A percentile compares a stretch with the other conserved stretches of the same genome.
Conservation (phyloP, 2,113 vertebrate species). For the Pterophyllum scalare region DNA sequence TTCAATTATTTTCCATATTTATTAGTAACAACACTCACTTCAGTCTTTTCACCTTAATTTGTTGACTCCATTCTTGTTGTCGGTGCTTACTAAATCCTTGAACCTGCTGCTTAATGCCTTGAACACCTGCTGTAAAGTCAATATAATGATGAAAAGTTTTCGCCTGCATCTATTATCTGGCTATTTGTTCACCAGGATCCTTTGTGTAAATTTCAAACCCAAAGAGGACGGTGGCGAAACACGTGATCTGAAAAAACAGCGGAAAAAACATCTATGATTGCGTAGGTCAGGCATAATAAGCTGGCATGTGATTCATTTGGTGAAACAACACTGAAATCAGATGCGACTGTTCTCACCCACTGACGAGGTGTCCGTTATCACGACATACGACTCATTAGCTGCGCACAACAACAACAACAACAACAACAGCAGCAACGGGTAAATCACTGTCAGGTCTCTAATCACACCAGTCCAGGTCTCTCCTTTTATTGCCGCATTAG, state of each 20-base stretch:
- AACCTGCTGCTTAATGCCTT: not conserved
- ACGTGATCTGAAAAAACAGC: not conserved
- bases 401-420: not conserved
- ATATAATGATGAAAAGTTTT: not conserved
- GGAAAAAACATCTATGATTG: not conserved
- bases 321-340: constrained; percentile 10
- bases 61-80: not conserved
- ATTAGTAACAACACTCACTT: not conserved
- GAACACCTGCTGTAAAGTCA: not conserved
- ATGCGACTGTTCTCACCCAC: constrained; percentile 7
- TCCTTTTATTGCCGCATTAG: constrained; percentile 1
- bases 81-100: not conserved
- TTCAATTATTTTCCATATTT: not conserved
- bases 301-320: not conserved
- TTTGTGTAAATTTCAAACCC: not conserved
- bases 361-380: constrained; percentile 2
- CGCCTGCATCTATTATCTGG: not conserved
- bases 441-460: not conserved
- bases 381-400: not conserved
- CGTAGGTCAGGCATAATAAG: constrained; percentile 1
- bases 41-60: not conserved
- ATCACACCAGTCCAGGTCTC: not conserved
- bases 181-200: not conserved
- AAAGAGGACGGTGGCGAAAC: not conserved
- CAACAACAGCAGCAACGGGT: not conserved